phyloP scores from a whole-genome alignment of 2,888 invertebrate genomes.

The Siphonodentalium dalli region DNA sequence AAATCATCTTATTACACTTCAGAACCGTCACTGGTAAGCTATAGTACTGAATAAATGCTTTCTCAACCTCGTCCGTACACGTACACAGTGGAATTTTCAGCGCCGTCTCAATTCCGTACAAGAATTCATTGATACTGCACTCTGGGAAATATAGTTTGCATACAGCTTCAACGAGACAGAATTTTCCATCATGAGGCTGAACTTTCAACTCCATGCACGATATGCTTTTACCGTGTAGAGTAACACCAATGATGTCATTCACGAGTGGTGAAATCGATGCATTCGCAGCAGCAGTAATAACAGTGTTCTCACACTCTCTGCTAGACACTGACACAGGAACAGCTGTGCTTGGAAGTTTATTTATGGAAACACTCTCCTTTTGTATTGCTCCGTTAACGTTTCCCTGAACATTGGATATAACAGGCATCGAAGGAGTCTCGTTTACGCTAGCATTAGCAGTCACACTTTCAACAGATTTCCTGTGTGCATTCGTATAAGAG shows the following conservation, averaged over 20 bases:
- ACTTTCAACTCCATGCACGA: conserved; percentile 50
- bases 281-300: too few species aligned
- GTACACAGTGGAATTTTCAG: conserved; percentile 46
- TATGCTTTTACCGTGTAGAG: conserved; percentile 56
- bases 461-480: too few species aligned
- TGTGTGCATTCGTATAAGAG: too few species aligned
- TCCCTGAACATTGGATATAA: too few species aligned
- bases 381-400: too few species aligned
- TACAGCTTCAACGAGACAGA: conserved; percentile 58
- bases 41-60: conserved; percentile 59
- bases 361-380: too few species aligned
- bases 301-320: background rate
- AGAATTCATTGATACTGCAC: conserved; percentile 53
- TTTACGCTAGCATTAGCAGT: too few species aligned
- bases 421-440: too few species aligned
- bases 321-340: too few species aligned
- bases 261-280: conserved; percentile 22
- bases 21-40: conserved; percentile 55
- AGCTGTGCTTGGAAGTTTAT: too few species aligned
- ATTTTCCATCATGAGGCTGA: conserved; percentile 39
- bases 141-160: conserved; percentile 57
- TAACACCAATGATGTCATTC: conserved; percentile 43
- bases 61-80: conserved; percentile 55
- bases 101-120: conserved; percentile 53
- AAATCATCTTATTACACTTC: conserved; percentile 58